These are phyloP conservation scores for Pogoniulus pusillus DNA, from an alignment of 2,797 vertebrate species.

Conservation along the genomic window DNA sequence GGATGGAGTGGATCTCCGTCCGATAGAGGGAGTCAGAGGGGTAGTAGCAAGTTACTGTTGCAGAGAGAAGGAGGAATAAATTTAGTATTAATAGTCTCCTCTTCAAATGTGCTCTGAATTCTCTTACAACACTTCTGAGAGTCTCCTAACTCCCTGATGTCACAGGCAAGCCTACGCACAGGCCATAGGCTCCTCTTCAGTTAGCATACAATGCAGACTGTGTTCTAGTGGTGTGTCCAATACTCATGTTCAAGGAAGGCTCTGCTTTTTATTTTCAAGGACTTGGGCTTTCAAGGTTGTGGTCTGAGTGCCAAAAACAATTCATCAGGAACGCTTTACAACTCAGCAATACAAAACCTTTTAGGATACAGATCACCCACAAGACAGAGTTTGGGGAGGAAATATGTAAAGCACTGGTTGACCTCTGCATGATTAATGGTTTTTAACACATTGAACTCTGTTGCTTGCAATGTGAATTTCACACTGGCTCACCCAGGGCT, in stretches of 20 bases:
- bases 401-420: conserved; percentile 68
- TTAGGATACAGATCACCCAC: conserved; percentile 76
- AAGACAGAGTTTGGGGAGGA: conserved; percentile 72
- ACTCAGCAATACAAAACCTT: conserved; percentile 76
- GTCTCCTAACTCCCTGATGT: background rate
- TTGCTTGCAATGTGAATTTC: conserved; percentile 46
- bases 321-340: conserved; percentile 83
- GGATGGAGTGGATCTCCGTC: background rate
- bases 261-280: conserved; percentile 82
- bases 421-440: conserved; percentile 81
- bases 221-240: conserved; percentile 73
- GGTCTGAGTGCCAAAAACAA: conserved; percentile 80
- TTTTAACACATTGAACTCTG: conserved; percentile 77
- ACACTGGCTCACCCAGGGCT: conserved; percentile 29
- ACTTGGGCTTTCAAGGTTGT: conserved; percentile 79
- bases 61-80: conserved; percentile 1
- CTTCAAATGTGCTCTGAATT: background rate
- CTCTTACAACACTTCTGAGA: background rate
- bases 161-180: background rate
- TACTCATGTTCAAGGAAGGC: conserved; percentile 66
- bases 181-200: background rate
- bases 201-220: conserved; percentile 66
- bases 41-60: background rate
- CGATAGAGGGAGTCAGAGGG: background rate
- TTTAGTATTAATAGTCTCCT: background rate